phyloP scores from a whole-genome alignment of 2,888 invertebrate species.

The Xanthorhoe spadicearia region DNA sequence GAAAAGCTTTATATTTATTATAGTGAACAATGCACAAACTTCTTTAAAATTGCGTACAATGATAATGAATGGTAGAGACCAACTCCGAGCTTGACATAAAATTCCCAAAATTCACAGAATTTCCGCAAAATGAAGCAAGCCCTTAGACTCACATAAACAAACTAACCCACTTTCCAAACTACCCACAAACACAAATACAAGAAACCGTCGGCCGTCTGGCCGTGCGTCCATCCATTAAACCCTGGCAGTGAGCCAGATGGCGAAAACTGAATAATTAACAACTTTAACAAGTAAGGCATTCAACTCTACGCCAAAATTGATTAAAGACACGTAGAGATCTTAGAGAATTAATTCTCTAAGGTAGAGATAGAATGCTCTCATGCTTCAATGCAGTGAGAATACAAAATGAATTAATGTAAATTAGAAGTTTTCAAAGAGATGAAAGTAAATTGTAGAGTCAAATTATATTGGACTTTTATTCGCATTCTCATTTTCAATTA shows the following conservation, averaged over 20 bases:
- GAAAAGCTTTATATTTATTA: too few relatives aligned
- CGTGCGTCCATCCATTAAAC: slow-evolving; percentile 50
- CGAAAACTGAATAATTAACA: slow-evolving; percentile 55
- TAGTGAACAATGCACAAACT: too few relatives aligned
- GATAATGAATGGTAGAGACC: too few relatives aligned
- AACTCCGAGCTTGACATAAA: background rate
- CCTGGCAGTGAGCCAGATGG: slow-evolving; percentile 51
- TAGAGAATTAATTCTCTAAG: too few relatives aligned
- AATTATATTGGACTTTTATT: background rate
- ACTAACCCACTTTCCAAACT: slow-evolving; percentile 27
- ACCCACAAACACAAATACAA: slow-evolving; percentile 31
- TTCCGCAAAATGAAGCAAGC: background rate
- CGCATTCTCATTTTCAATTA: background rate
- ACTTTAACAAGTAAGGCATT: slow-evolving; percentile 52
- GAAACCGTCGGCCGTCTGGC: slow-evolving; percentile 36
- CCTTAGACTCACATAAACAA: slow-evolving; percentile 22
- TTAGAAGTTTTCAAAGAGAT: too few relatives aligned
- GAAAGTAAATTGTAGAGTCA: too few relatives aligned
- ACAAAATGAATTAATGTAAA: too few relatives aligned
- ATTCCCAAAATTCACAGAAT: background rate
- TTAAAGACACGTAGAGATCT: background rate
- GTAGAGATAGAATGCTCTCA: too few relatives aligned
- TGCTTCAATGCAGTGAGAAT: too few relatives aligned
- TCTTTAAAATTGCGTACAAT: too few relatives aligned
- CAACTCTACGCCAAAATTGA: slow-evolving; percentile 43